phyloP scores from a whole-genome alignment of 2,113 vertebrate species.

The Tragelaphus strepsiceros region DNA sequence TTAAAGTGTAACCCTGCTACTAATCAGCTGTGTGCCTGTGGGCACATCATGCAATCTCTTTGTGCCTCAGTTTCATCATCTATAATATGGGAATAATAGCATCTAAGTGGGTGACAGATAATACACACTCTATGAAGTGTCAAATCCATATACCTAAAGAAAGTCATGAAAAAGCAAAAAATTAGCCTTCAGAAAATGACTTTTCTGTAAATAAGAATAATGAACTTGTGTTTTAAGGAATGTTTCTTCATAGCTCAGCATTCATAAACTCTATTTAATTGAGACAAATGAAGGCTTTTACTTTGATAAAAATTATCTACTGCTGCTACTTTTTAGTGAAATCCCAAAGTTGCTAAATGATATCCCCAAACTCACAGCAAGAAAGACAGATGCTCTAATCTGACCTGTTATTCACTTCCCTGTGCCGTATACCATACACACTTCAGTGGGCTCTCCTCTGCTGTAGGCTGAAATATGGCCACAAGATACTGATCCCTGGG shows the following conservation, averaged over 20 bases:
- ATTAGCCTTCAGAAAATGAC: background rate
- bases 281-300: background rate
- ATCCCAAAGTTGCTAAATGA: background rate
- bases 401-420: background rate
- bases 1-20: background rate
- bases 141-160: background rate
- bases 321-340: background rate
- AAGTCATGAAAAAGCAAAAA: background rate
- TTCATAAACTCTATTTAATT: background rate
- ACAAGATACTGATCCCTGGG: background rate
- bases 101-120: background rate
- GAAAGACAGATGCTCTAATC: background rate
- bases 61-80: background rate
- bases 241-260: background rate
- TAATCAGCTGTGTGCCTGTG: background rate
- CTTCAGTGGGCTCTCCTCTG: background rate
- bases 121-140: background rate
- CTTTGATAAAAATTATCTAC: background rate
- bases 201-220: background rate
- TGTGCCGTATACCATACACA: fast-evolving
- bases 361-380: background rate
- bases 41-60: background rate
- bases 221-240: background rate
- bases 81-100: background rate
- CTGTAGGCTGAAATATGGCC: background rate